phyloP scores from a whole-genome alignment of 2,797 vertebrate genomes.

The Paratrypauchen microcephalus region DNA sequence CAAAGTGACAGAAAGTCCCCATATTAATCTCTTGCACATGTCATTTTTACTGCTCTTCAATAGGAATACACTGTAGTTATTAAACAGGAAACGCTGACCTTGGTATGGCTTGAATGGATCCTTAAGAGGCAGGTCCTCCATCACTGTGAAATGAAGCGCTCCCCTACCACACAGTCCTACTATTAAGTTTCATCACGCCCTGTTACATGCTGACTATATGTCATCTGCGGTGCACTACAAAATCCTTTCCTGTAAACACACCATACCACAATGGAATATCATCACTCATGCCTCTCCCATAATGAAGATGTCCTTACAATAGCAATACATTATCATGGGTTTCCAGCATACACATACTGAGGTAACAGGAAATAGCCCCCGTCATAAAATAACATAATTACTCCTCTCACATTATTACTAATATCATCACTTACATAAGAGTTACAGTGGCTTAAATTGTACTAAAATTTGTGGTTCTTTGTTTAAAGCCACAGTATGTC shows the following conservation, averaged over 20 bases:
- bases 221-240: constrained; percentile 54
- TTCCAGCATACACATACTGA: background rate
- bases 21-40: constrained; percentile 15
- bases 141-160: constrained; percentile 68
- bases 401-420: too few relatives aligned
- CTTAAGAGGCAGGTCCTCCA: constrained; percentile 69
- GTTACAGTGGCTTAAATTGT: too few relatives aligned
- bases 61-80: constrained; percentile 56
- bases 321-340: constrained; percentile 25
- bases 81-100: constrained; percentile 67
- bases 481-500: too few relatives aligned
- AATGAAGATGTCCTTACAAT: constrained; percentile 24
- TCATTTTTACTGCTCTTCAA: constrained; percentile 40
- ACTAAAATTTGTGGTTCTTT: too few relatives aligned
- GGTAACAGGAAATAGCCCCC: too few relatives aligned
- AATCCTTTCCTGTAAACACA: constrained; percentile 47
- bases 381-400: too few relatives aligned
- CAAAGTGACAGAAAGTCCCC: too few relatives aligned
- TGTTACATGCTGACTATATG: constrained; percentile 65
- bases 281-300: constrained; percentile 22
- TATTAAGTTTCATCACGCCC: constrained; percentile 75
- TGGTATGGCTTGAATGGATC: constrained; percentile 68
- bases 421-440: too few relatives aligned
- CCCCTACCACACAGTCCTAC: constrained; percentile 61
- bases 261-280: constrained; percentile 33